phyloP scores from a whole-genome alignment of 2,888 invertebrate species.

The Pseudanteris insignis region DNA sequence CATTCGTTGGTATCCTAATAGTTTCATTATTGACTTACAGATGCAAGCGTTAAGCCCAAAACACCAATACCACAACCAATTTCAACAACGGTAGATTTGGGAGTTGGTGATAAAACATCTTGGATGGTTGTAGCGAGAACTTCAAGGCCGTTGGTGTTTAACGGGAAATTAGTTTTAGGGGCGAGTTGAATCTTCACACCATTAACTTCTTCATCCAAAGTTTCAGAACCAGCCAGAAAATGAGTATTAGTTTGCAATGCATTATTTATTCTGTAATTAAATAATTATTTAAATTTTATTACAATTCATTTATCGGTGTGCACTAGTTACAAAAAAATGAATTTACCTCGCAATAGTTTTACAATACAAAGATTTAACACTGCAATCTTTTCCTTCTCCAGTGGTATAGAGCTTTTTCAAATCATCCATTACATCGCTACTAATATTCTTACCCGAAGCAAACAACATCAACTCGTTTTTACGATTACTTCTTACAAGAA shows the following conservation, averaged over 20 bases:
- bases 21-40: no score
- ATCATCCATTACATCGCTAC: slow-evolving; percentile 55
- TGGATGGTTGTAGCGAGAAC: slow-evolving; percentile 57
- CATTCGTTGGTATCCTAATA: no score
- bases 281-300: not conserved
- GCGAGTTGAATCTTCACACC: slow-evolving; percentile 60
- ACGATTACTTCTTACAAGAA: slow-evolving; percentile 61
- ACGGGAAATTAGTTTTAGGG: slow-evolving; percentile 64
- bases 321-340: no score
- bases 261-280: slow-evolving; percentile 50
- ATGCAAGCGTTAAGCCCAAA: slow-evolving; percentile 60
- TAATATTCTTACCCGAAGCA: slow-evolving; percentile 61
- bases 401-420: slow-evolving; percentile 58
- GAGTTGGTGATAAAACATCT: slow-evolving; percentile 54
- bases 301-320: not conserved
- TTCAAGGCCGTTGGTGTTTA: slow-evolving; percentile 60
- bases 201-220: slow-evolving; percentile 60
- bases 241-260: slow-evolving; percentile 55
- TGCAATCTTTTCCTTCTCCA: slow-evolving; percentile 61
- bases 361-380: slow-evolving; percentile 64
- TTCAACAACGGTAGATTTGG: slow-evolving; percentile 58
- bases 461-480: slow-evolving; percentile 62
- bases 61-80: slow-evolving; percentile 63
- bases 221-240: slow-evolving; percentile 62
- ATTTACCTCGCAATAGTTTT: slow-evolving; percentile 61